Conservation (phyloP, 1,140 invertebrate species). For the Rhynchophorus ferrugineus region DNA sequence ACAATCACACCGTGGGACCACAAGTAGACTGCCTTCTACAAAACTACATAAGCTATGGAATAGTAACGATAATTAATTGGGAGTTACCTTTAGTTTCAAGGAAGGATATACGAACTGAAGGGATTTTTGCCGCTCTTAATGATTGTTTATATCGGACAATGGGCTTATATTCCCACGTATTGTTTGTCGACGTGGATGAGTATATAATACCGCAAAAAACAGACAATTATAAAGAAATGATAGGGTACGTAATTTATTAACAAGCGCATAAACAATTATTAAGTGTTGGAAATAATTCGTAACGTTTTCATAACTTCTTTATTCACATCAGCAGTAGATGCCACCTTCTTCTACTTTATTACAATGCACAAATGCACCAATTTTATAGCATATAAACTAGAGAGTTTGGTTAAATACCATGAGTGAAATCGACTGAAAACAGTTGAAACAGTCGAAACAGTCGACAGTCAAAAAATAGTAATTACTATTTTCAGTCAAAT, state of each 20-base stretch:
- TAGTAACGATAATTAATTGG: conserved; percentile 81
- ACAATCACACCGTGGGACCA: conserved; percentile 80
- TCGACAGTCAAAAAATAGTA: too few relatives aligned
- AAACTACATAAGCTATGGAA: conserved; percentile 43
- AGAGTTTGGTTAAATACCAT: too few relatives aligned
- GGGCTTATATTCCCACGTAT: conserved; percentile 69
- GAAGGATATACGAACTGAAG: conserved; percentile 86
- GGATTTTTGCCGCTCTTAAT: conserved; percentile 84
- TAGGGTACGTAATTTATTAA: conserved; percentile 45
- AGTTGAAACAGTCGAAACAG: too few relatives aligned
- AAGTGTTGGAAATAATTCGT: not conserved
- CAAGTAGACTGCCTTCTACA: conserved; percentile 69
- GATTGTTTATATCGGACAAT: conserved; percentile 89
- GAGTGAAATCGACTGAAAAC: too few relatives aligned
- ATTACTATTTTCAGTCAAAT: too few relatives aligned
- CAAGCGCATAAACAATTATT: not conserved
- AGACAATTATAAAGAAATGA: conserved; percentile 55
- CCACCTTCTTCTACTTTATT: too few relatives aligned
- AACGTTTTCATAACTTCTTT: conserved; percentile 1
- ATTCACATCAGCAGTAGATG: too few relatives aligned
- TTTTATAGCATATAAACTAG: too few relatives aligned
- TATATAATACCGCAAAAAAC: conserved; percentile 77
- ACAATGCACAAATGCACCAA: too few relatives aligned
- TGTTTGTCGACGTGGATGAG: conserved; percentile 86
- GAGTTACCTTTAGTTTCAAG: conserved; percentile 81